A percentile compares a stretch with the other conserved stretches of the same genome.
These are phyloP conservation scores for Aphidius gifuensis DNA, from an alignment of 1,140 invertebrate species.

Conservation along the genomic window DNA sequence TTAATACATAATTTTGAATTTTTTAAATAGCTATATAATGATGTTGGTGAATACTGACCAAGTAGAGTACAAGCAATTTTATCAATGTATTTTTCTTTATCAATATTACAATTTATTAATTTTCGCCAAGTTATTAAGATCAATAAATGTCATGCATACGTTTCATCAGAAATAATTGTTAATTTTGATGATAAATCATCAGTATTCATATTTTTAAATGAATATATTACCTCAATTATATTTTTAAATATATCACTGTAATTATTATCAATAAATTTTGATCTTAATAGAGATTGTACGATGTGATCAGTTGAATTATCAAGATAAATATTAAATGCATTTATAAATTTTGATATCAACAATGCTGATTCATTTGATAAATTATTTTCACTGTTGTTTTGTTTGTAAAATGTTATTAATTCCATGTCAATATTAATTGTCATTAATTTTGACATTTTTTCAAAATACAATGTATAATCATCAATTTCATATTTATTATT, in stretches of 20 bases:
- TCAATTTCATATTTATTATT: slow-evolving; percentile 30
- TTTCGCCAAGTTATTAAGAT: slow-evolving; percentile 44
- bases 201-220: slow-evolving; percentile 19
- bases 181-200: slow-evolving; percentile 25
- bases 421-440: slow-evolving; percentile 44
- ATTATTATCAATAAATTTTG: slow-evolving; percentile 33
- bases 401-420: slow-evolving; percentile 32
- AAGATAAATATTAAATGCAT: slow-evolving; percentile 43
- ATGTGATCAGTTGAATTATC: slow-evolving; percentile 47
- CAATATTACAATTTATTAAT: slow-evolving; percentile 30
- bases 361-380: too few relatives aligned
- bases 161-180: slow-evolving; percentile 21
- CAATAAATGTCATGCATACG: slow-evolving; percentile 44
- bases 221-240: slow-evolving; percentile 45
- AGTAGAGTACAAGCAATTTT: slow-evolving; percentile 37
- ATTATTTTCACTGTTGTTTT: slow-evolving; percentile 26
- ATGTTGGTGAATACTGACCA: slow-evolving; percentile 34
- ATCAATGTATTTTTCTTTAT: slow-evolving; percentile 37
- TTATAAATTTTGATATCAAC: slow-evolving; percentile 30
- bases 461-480: slow-evolving; percentile 41
- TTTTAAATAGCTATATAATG: neutral
- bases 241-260: slow-evolving; percentile 35
- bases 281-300: slow-evolving; percentile 42
- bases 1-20: too few relatives aligned
- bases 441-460: slow-evolving; percentile 45